phyloP scores from a whole-genome alignment of 2,113 vertebrate species.

The Otocyon megalotis region DNA sequence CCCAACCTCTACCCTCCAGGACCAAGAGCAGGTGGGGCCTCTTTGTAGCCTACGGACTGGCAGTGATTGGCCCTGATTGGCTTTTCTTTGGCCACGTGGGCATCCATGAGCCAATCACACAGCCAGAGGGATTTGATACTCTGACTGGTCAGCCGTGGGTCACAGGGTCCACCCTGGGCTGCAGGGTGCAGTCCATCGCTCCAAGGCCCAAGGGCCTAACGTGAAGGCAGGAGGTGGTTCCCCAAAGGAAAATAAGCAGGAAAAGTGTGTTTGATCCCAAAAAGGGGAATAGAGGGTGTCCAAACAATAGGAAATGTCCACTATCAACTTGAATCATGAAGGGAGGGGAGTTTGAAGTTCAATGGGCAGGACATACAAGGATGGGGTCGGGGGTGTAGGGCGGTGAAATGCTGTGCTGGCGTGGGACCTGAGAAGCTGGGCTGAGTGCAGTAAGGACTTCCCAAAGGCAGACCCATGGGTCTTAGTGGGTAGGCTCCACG shows the following conservation, averaged over 20 bases:
- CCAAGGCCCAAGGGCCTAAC: neutral
- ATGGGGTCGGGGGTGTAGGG: neutral
- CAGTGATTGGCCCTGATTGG: neutral
- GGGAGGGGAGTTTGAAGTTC: neutral
- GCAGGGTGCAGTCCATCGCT: neutral
- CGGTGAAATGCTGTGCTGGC: neutral
- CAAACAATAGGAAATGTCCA: neutral
- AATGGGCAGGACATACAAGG: neutral
- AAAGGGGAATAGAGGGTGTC: neutral
- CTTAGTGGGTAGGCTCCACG: no score
- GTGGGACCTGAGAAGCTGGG: neutral
- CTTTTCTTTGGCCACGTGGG: neutral
- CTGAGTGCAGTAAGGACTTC: neutral
- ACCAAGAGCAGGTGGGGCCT: neutral
- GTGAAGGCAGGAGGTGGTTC: neutral
- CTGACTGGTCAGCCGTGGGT: neutral
- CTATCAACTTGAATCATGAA: neutral
- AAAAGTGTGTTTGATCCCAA: neutral
- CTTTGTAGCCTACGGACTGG: neutral
- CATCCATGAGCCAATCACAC: neutral
- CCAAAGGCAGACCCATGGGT: neutral
- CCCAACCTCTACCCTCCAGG: accelerated
- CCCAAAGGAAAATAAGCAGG: neutral
- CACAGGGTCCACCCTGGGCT: neutral
- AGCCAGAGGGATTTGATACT: neutral